phyloP scores from a whole-genome alignment of 2,113 vertebrate genomes.

The Rhizomys pruinosus region DNA sequence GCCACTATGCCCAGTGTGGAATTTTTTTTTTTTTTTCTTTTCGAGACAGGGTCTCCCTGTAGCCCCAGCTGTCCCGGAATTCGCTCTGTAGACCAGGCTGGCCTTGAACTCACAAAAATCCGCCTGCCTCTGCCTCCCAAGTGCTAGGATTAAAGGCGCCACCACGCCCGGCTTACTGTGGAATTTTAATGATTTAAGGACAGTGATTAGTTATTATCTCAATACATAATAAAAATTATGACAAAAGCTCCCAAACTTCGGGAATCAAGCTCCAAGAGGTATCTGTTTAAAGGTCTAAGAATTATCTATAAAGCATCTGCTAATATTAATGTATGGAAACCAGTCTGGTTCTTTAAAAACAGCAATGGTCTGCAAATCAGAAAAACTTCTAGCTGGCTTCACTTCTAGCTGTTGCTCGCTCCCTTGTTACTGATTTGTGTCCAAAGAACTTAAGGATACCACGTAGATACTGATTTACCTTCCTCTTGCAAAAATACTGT shows the following conservation, averaged over 20 bases:
- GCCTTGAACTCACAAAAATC: too few species aligned
- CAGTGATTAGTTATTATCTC: conserved; percentile 12
- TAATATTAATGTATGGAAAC: not conserved
- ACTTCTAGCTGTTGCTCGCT: not conserved
- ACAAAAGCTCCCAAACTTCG: not conserved
- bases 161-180: too few species aligned
- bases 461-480: not conserved
- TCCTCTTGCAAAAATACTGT: conserved; percentile 35
- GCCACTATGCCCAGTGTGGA: too few species aligned
- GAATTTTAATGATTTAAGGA: conserved; percentile 39
- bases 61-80: too few species aligned
- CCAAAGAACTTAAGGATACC: conserved; percentile 37
- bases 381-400: conserved; percentile 1
- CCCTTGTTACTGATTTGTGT: conserved; percentile 21
- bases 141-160: too few species aligned
- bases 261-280: conserved; percentile 38
- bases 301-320: not conserved
- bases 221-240: conserved; percentile 36
- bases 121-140: too few species aligned
- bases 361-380: not conserved
- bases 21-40: too few species aligned
- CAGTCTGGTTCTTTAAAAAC: not conserved
- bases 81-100: too few species aligned
- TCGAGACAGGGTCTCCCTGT: too few species aligned
- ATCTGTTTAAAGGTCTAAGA: not conserved